Percentiles rank a stretch among this genome's conserved stretches.
Conservation (phyloP, 2,888 invertebrate species). For the Acanthoscelides obtectus region DNA sequence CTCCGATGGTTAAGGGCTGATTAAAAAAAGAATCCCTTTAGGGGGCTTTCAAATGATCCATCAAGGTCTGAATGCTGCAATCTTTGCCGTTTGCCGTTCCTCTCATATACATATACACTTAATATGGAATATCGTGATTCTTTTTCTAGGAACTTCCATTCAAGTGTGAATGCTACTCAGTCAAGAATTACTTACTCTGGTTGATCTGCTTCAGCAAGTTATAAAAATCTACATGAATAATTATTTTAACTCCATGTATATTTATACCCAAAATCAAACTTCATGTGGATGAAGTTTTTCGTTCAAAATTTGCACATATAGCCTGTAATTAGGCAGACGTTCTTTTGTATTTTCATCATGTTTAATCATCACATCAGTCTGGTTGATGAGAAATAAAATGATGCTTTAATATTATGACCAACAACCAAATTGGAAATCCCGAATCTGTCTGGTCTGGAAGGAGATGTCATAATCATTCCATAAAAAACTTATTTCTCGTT, state of each 20-base stretch:
- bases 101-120: no score
- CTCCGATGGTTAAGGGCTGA: no score
- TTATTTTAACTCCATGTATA: neutral
- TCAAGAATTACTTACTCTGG: no score
- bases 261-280: neutral
- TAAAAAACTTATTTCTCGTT: neutral
- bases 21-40: no score
- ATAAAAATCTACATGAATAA: no score
- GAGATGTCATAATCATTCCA: neutral
- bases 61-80: no score
- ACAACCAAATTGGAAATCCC: neutral
- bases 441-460: neutral
- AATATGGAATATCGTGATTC: no score
- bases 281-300: neutral
- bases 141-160: no score
- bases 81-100: no score
- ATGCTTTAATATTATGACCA: neutral
- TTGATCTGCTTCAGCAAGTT: no score
- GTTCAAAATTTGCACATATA: neutral
- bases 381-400: neutral
- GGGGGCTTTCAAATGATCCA: no score
- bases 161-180: no score
- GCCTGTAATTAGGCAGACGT: neutral
- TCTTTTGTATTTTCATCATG: neutral
- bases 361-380: neutral